Conservation (phyloP, 2,888 invertebrate species). For the Bombyx huttoni region DNA sequence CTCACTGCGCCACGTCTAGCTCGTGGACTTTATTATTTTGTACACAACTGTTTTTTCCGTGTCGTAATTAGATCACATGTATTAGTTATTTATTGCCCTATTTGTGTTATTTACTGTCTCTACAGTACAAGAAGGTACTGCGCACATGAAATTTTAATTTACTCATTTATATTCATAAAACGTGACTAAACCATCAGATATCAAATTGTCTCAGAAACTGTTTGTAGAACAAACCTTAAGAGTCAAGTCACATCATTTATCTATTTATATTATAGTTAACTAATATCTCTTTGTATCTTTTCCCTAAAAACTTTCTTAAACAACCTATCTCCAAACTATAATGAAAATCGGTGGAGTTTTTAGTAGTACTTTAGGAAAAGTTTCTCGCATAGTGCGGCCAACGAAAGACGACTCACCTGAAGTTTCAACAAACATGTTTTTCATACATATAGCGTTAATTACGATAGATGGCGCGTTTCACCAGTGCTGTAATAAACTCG, state of each 20-base stretch:
- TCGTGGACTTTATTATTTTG: constrained; percentile 52
- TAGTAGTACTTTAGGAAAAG: no score
- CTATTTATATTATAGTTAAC: no score
- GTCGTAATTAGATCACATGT: constrained; percentile 36
- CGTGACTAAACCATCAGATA: constrained; percentile 8
- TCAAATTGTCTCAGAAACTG: constrained; percentile 8
- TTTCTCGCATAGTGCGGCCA: no score
- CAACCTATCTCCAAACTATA: no score
- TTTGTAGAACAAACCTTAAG: constrained; percentile 1
- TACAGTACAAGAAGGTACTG: constrained; percentile 13
- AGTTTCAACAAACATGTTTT: no score
- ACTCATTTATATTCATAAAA: constrained; percentile 13
- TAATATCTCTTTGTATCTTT: no score
- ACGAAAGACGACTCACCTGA: no score
- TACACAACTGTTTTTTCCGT: constrained; percentile 14
- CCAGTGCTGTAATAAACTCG: no score
- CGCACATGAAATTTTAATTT: constrained; percentile 18
- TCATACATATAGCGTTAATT: no score
- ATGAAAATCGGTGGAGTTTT: no score
- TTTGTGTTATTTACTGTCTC: constrained; percentile 12
- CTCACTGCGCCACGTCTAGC: constrained; percentile 34
- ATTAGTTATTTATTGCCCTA: constrained; percentile 18
- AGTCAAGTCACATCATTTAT: background rate
- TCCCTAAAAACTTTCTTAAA: no score
- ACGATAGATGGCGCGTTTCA: no score